Percentiles rank a stretch among this genome's conserved stretches.
These are phyloP conservation scores for Sciaenops ocellatus DNA, from an alignment of 2,797 vertebrate genomes.

Conservation along the genomic window DNA sequence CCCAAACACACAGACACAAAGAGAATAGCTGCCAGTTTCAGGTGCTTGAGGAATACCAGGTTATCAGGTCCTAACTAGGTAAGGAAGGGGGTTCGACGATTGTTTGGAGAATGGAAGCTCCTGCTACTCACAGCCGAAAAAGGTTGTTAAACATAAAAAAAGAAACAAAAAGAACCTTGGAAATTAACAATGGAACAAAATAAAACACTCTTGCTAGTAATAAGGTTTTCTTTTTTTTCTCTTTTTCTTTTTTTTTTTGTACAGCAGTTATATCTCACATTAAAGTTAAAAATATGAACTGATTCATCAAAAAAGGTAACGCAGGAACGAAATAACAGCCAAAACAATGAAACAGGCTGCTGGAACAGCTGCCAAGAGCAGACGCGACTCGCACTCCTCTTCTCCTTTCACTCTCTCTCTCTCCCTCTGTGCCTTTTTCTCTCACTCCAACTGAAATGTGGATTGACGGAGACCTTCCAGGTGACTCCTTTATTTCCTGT, in stretches of 20 bases:
- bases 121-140: slow-evolving; percentile 83
- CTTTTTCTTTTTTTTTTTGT: slow-evolving; percentile 42
- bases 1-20: slow-evolving; percentile 83
- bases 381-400: slow-evolving; percentile 73
- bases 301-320: slow-evolving; percentile 74
- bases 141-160: slow-evolving; percentile 77
- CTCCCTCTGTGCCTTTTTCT: slow-evolving; percentile 67
- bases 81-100: slow-evolving; percentile 74
- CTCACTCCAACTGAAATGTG: slow-evolving; percentile 81
- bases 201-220: slow-evolving; percentile 76
- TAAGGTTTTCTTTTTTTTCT: slow-evolving; percentile 53
- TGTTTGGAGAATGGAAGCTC: slow-evolving; percentile 81
- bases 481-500: slow-evolving; percentile 82
- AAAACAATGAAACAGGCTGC: slow-evolving; percentile 76
- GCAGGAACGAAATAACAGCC: slow-evolving; percentile 71
- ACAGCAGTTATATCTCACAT: slow-evolving; percentile 85
- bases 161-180: slow-evolving; percentile 70
- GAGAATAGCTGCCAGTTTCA: slow-evolving; percentile 88
- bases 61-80: slow-evolving; percentile 79
- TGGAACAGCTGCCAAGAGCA: slow-evolving; percentile 86
- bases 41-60: slow-evolving; percentile 82
- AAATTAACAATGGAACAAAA: slow-evolving; percentile 77
- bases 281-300: slow-evolving; percentile 80
- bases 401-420: slow-evolving; percentile 68
- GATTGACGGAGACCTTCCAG: slow-evolving; percentile 83